Evolutionary conservation across 2,113 vertebrate genomes (phyloP).

Genomic region (Nesogale talazaci): DNA sequence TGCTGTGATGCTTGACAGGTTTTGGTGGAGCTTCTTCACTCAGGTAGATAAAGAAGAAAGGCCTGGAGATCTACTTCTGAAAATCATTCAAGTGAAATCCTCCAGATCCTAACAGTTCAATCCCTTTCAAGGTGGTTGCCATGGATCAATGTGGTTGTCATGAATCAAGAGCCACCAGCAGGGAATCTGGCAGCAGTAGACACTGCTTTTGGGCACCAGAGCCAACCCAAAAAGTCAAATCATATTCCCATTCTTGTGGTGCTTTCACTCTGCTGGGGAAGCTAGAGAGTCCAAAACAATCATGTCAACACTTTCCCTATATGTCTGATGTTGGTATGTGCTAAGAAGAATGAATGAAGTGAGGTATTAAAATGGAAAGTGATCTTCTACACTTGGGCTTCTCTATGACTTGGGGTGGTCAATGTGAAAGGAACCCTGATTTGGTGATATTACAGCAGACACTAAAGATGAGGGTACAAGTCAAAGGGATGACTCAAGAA

Average conservation of each 20-base stretch:
- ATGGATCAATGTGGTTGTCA: not conserved
- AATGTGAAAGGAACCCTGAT: not conserved
- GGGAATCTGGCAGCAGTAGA: not conserved
- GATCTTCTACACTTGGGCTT: not conserved
- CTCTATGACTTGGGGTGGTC: not conserved
- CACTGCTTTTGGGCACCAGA: not conserved
- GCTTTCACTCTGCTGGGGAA: not conserved
- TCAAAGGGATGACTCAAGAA: conserved; percentile 13
- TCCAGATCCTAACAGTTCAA: not conserved
- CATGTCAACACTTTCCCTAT: not conserved
- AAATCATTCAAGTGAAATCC: not conserved
- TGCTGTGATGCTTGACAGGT: not conserved
- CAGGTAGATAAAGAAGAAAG: not conserved
- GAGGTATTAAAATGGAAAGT: not conserved
- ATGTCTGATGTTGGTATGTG: not conserved
- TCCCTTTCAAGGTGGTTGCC: not conserved
- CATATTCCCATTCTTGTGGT: not conserved
- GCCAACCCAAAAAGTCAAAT: conserved; percentile 22
- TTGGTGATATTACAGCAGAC: conserved; percentile 18
- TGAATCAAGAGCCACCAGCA: not conserved
- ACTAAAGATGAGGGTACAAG: not conserved
- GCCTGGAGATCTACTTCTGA: not conserved
- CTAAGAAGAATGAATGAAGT: conserved; percentile 30
- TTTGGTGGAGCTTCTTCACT: not conserved
- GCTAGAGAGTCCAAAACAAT: not conserved